These are phyloP conservation scores for Eupsilia transversa DNA, from an alignment of 2,888 invertebrate species.

Conservation along the genomic window DNA sequence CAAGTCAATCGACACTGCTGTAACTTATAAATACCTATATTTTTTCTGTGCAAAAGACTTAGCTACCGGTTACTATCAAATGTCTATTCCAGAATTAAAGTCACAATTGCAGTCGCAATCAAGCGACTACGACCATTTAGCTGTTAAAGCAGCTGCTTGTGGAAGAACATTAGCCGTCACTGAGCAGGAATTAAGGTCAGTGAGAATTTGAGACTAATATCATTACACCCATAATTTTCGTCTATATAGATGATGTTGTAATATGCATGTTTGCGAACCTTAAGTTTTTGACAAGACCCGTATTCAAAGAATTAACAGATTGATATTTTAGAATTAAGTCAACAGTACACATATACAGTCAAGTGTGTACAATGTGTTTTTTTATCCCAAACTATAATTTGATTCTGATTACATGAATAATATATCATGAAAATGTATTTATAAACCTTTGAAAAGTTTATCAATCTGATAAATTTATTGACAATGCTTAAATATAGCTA, in stretches of 20 bases:
- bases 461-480: too few species aligned
- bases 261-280: slow-evolving; percentile 38
- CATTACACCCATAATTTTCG: slow-evolving; percentile 2
- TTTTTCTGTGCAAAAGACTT: slow-evolving; percentile 14
- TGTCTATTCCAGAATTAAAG: slow-evolving; percentile 78
- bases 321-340: too few species aligned
- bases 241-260: slow-evolving; percentile 25
- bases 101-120: slow-evolving; percentile 81
- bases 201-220: slow-evolving; percentile 34
- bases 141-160: slow-evolving; percentile 81
- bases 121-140: slow-evolving; percentile 80
- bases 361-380: too few species aligned
- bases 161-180: slow-evolving; percentile 86
- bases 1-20: too few species aligned
- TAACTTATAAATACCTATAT: too few species aligned
- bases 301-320: slow-evolving; percentile 47
- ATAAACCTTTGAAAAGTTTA: too few species aligned
- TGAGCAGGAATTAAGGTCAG: slow-evolving; percentile 87
- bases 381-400: too few species aligned
- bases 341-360: too few species aligned
- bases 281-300: slow-evolving; percentile 5
- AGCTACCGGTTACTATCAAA: slow-evolving; percentile 9
- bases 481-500: too few species aligned
- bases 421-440: too few species aligned
- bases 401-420: too few species aligned